Base-by-base conservation (phyloP, 2,888 invertebrate genomes). In the Pammene aurita region DNA sequence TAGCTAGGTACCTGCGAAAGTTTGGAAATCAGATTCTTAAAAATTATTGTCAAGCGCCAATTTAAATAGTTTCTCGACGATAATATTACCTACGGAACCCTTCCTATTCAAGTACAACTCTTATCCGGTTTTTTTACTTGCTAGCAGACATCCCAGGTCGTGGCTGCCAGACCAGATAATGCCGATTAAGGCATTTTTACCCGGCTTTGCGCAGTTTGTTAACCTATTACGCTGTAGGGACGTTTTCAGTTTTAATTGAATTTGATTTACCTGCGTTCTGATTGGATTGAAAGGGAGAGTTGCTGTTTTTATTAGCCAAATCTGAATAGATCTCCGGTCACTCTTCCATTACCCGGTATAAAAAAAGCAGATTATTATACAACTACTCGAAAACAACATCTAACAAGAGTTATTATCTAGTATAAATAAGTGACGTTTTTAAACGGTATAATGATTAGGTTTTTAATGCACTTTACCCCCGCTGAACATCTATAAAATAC, bases 161-260 rank as follows among this genome's bases (percentile, higher is more conserved):
- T 75, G 78, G 72, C 75, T 83, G 80, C 84, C 82, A 87, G 87
- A 87, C 87, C 86, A 83, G 76, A 76, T 87, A 85, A 86, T 86
- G 74, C 83, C 84, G 83, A 84, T 86, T 85, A 86, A 81, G 78
- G 60, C 61, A 38, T 67, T 67, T 78, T 76, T 79, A 76, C 76
- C 80, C 78, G 77, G 79, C 82, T 79, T 78, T 77, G 79, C 71
- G 75, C 77, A 76, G 77, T 84, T 84, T 83, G 82, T 78, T 78
- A 81, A 82, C 84, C 80, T 81, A 84, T 83, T 83, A 77, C 72
- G 69, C 72, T 72, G 70, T 66, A 72, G 71, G 70, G 71, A 76
- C 75, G 71, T 75, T 71, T 70, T 65, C 65, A 72, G 69, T 75
- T 73, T 77, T 84, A 85, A 86, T 86, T 85, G 81, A 84, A 85